Evolutionary conservation across 2,888 invertebrate species (phyloP), one percentile per base, ranked within the genome.

Genomic region (Biston stratarius): DNA sequence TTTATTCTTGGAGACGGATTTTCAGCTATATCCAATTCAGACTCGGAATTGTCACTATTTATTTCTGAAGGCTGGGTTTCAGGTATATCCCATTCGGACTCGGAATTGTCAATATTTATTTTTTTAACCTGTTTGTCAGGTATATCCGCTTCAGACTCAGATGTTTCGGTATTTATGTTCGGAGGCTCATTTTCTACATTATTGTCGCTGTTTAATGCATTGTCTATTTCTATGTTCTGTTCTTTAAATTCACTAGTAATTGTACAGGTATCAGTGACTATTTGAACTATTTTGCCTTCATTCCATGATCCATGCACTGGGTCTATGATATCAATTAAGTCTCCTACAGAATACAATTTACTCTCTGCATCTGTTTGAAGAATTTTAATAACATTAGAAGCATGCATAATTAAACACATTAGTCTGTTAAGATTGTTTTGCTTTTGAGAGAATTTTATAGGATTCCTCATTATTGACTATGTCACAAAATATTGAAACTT

Each of bases 301-400:
- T 95, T 95, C 97, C 97, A 97, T 9, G 96, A 95, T 8, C 97
- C 96, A 77, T 94, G 90, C 58, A 93, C 91, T n/a, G 83, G 80
- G 77, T 96, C 95, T 65, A 94, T 90, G 59, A 95, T 94, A 85
- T 97, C 97, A 64, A 97, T 89, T 0, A 95, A 84, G 83, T 97
- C 97, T 33, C 96, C 96, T 60, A 94, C 76, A 76, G 88, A 85
- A 77, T 95, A 96, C 73, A 94, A 89, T 59, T 82, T 79, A 78
- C 95, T 95, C 52, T 83, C 83, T 1, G 89, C 86, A 83, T 94
- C 94, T 86, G 79, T 45, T 62, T 56, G 56, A 67, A 67, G 45
- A 61, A 24, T 14, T 14, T 33, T 38, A 47, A 24, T 0, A 69
- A 42, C 15, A 42, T n/a, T 55, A 33, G 2, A 12, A 34, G 0